phyloP scores from a whole-genome alignment of 2,113 vertebrate species.

The Bubalus kerabau region DNA sequence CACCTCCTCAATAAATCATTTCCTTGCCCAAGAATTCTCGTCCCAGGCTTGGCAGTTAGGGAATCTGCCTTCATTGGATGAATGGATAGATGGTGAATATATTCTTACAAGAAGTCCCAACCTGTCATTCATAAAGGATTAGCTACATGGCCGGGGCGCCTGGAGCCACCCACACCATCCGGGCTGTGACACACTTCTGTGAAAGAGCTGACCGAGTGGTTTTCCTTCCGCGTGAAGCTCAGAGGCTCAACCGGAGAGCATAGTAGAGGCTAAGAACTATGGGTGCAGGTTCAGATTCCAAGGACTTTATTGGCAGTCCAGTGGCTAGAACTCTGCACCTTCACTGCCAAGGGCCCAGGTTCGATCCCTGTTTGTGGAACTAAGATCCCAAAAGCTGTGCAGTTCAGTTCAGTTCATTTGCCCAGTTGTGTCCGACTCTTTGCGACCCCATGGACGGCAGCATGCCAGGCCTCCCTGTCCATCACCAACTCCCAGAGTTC shows the following conservation, averaged over 20 bases:
- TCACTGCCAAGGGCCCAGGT: neutral
- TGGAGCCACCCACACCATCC: neutral
- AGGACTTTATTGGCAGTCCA: neutral
- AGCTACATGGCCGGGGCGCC: neutral
- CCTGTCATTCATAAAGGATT: neutral
- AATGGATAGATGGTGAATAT: neutral
- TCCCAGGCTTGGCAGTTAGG: neutral
- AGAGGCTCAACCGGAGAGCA: accelerated
- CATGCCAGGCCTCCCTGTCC: no score
- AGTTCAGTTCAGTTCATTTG: neutral
- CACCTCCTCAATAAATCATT: neutral
- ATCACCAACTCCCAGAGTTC: accelerated
- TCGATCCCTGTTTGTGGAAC: neutral
- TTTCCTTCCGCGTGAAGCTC: neutral
- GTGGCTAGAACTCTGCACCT: neutral
- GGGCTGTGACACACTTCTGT: neutral
- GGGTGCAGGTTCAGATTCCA: neutral
- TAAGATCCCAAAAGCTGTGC: neutral
- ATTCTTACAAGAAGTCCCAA: neutral
- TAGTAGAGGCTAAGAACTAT: neutral
- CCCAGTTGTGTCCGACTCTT: neutral
- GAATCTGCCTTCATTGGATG: neutral
- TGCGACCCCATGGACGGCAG: accelerated
- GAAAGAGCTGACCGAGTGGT: no score
- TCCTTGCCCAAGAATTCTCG: neutral